Percentiles rank a stretch among this genome's conserved stretches.
These are phyloP conservation scores for Chrysolina americana DNA, from an alignment of 2,888 invertebrate species.

Conservation along the genomic window DNA sequence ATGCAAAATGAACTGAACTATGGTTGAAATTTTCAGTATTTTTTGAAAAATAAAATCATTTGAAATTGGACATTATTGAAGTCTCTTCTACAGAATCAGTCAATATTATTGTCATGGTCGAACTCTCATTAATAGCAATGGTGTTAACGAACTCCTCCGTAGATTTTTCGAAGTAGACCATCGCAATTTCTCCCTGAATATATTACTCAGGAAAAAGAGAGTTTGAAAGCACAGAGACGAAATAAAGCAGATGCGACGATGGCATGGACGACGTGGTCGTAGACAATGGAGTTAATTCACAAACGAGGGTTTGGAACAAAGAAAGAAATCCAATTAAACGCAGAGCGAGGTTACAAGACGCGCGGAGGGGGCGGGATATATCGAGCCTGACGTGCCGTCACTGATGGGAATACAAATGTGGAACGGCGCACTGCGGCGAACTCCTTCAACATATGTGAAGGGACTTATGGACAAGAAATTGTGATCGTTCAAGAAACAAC, in stretches of 20 bases:
- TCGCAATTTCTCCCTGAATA: constrained; percentile 29
- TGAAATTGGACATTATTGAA: too few species aligned
- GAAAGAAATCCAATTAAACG: constrained; percentile 70
- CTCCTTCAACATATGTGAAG: constrained; percentile 57
- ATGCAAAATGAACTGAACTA: too few species aligned
- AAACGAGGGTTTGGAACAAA: constrained; percentile 63
- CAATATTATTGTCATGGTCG: neutral
- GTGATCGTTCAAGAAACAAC: constrained; percentile 22
- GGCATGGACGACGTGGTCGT: constrained; percentile 49
- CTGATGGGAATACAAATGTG: constrained; percentile 62
- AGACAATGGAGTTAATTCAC: constrained; percentile 68
- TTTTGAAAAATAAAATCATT: too few species aligned
- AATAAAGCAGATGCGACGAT: constrained; percentile 47
- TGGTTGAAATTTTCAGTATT: too few species aligned
- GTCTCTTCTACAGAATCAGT: too few species aligned
- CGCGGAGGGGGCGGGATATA: constrained; percentile 29
- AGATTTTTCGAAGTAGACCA: constrained; percentile 34
- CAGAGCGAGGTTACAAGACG: constrained; percentile 57
- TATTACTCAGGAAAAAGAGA: constrained; percentile 35
- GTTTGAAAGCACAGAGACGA: constrained; percentile 31
- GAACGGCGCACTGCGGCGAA: constrained; percentile 60
- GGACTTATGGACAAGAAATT: constrained; percentile 39
- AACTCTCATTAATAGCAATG: neutral
- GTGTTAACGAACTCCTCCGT: too few species aligned
- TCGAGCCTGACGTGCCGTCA: constrained; percentile 50